Conservation (phyloP, 1,140 invertebrate species). For the Panagrolaimus sp. region DNA sequence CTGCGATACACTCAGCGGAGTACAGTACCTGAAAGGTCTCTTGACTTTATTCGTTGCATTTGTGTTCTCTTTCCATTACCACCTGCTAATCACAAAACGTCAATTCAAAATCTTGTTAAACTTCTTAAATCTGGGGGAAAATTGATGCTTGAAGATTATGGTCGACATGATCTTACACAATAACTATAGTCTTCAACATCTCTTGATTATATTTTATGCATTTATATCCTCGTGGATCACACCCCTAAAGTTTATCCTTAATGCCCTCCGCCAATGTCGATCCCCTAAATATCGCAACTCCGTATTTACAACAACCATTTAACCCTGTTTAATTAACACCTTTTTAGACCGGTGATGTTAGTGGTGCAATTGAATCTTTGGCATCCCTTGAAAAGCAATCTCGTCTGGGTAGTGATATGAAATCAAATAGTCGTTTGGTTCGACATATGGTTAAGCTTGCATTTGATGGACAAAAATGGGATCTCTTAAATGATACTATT, state of each 20-base stretch:
- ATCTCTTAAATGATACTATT: conserved; percentile 87
- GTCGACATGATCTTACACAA: conserved; percentile 89
- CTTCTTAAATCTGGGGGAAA: conserved; percentile 86
- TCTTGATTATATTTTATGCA: too few species aligned
- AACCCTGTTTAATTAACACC: too few species aligned
- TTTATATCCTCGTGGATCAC: too few species aligned
- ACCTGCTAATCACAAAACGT: conserved; percentile 70
- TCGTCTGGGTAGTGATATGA: conserved; percentile 85
- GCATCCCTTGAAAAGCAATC: conserved; percentile 90
- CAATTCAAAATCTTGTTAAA: conserved; percentile 70
- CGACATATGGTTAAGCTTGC: conserved; percentile 89
- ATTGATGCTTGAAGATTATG: conserved; percentile 90
- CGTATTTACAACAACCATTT: too few species aligned
- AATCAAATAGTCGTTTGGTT: conserved; percentile 85
- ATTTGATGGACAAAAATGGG: conserved; percentile 84
- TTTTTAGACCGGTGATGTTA: conserved; percentile 72
- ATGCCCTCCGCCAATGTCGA: too few species aligned
- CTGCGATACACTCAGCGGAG: conserved; percentile 69
- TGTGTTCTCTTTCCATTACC: conserved; percentile 91
- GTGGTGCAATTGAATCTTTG: conserved; percentile 84
- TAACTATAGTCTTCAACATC: too few species aligned
- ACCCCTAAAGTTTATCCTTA: too few species aligned
- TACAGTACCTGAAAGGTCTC: conserved; percentile 66
- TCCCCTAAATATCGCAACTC: too few species aligned
- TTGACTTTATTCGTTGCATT: conserved; percentile 84